Evolutionary conservation across 1,140 invertebrate genomes (phyloP), one percentile per base, ranked within the genome.

Genomic region (Lucilia sericata): DNA sequence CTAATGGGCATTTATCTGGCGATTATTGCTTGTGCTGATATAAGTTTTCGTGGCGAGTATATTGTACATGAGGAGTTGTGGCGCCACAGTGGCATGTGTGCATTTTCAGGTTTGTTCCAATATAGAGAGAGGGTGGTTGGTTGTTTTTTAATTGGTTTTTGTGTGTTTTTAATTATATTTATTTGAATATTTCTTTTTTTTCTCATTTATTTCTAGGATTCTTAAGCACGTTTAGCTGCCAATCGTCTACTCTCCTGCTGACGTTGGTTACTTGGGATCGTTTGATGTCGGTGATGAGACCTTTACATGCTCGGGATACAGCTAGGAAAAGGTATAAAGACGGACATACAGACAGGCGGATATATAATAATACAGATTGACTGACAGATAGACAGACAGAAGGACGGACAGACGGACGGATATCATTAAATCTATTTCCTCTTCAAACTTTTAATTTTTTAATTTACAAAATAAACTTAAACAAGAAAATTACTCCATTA

Each of bases 1-100:
- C 88, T 95, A 12, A 95, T 95, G 94, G 95, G 95, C 21, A 89
- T 95, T 25, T 95, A 95, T 88, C 91, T 95, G 83, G 91, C 95
- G 47, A 89, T 93, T n/a, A 94, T 95, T 82, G 94, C 94, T 14
- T 90, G 91, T 82, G 92, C 93, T 60, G 95, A 95, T 88, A 88
- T 93, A 70, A 88, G 88, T 60, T 95, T 93, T 88, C 91, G 94
- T 55, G 93, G 93, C 13, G 88, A 92, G 30, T 95, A 94, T 88
- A 91, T 94, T 25, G 87, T 88, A 5, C 91, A 94, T 86, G 94
- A 95, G 83, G 91, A 93, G 49, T 82, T 87, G 2, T 95, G 95
- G 95, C 91, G 94, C 25, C 91, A 92, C 65, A 94, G 94, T 86
- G 89, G 88, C 83, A 85, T 91, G 30, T 94, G 94, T 85, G 92